Base-by-base conservation (phyloP, 2,888 invertebrate species). In the Xanthostigma xanthostigma region DNA sequence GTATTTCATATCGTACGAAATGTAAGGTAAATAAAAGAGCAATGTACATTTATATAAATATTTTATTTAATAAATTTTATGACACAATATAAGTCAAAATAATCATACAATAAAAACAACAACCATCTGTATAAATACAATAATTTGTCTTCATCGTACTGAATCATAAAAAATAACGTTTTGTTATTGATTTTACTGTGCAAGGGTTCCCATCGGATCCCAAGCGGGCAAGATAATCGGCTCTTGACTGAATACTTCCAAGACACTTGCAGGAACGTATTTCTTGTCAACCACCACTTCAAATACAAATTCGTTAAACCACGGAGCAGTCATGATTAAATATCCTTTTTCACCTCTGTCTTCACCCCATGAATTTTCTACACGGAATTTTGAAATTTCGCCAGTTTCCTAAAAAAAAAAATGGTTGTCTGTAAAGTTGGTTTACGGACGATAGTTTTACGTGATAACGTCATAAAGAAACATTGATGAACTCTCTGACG, bases 281-380 rank as follows among this genome's bases (percentile, higher is more conserved):
- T 85, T 86, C 66, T 86, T 88, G 64, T 92, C 91, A 27, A 92
- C 80, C 2, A 88, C 92, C 53, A 90, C 82, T 73, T 92, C 91
- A 60, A 86, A 89, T 1, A 84, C 85, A 59, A 86, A 90, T 60
- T 90, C 88, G 55, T 78, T 78, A 66, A 92, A 93, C 93, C 92
- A 93, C 0, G 85, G 84, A 43, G 79, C 74, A 0, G 85, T 82
- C 75, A 92, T 83, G 36, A 87, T 70, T 44, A 90, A 66, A 61
- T 91, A 92, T 0, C 92, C 92, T 59, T 91, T 91, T 53, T 89
- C 77, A 17, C 86, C 89, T 48, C 84, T 79, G 56, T 91, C 89
- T 58, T 90, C 90, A 37, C 92, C 89, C 84, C 92, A 90, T 0
- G 90, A 90, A 65, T 93, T 93, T 67, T 93, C 92, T 2, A 93